Evolutionary conservation across 2,113 vertebrate genomes (phyloP).

Genomic region (Eudyptes chrysolophus): DNA sequence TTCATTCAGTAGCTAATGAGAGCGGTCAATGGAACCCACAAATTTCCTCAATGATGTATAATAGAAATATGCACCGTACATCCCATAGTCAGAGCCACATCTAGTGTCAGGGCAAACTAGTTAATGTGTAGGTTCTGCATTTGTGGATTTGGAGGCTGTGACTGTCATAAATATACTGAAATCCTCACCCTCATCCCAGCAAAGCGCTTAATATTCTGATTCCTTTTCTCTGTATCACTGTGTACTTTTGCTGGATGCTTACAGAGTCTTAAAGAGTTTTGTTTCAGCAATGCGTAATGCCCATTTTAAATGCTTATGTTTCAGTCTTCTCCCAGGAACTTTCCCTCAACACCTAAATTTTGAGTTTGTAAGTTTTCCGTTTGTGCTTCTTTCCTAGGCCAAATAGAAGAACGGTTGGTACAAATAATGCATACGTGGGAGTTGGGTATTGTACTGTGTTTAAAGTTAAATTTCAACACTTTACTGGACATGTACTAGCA

Average conservation of each 20-base stretch:
- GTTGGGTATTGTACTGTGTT: constrained; percentile 29
- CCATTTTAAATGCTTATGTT: constrained; percentile 9
- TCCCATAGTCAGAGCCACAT: neutral
- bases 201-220: neutral
- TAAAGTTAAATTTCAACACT: constrained; percentile 47
- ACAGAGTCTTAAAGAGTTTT: neutral
- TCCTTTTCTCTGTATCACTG: neutral
- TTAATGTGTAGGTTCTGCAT: neutral
- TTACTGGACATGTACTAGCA: constrained; percentile 42
- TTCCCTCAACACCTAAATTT: constrained; percentile 23
- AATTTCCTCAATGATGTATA: accelerated
- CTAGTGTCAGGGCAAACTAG: neutral
- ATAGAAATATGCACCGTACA: neutral
- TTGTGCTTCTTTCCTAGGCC: constrained; percentile 48
- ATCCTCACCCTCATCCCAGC: neutral
- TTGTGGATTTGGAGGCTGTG: neutral
- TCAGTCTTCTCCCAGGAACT: constrained; percentile 34
- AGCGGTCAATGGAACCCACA: neutral
- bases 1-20: neutral
- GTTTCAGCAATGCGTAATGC: neutral
- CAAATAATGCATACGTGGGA: constrained; percentile 30
- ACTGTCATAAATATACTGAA: neutral
- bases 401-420: constrained; percentile 32
- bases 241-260: neutral
- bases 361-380: constrained; percentile 15